Evolutionary conservation across 2,797 vertebrate genomes (phyloP), one percentile per base, ranked within the genome.

Genomic region (Argya squamiceps): DNA sequence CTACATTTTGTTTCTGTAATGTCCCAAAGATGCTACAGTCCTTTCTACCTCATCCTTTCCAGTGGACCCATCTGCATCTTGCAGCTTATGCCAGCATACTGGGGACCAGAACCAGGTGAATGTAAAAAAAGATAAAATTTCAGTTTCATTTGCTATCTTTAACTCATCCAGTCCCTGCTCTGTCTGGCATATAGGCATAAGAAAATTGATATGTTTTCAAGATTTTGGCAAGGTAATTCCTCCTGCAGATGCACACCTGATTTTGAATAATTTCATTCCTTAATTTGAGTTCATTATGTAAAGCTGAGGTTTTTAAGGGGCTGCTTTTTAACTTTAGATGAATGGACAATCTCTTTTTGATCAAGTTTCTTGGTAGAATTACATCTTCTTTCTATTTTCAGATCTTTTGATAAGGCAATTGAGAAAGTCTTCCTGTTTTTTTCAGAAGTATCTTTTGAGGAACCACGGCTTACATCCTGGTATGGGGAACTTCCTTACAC

Each of bases 401-500:
- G 49, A 55, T 59, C 8, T 6, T 44, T 65, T 77, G 44, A 30
- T 16, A 65, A 52, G 8, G n/a, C 41, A 78, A 4, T 30, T 84
- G 73, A 84, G 63, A 83, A 78, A 93, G 74, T 92, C 30, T 83
- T 93, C 55, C 26, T 97, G 14, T 65, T 96, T 95, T 95, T 97
- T 56, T 52, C 71, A 99, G 99, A 98, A 93, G 94, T 97, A 47
- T 98, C 98, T 59, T 99, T 99, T 46, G 98, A 98, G 36, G 99
- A 99, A 82, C 99, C 99, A 52, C 98, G 99, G 91, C 98, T 99
- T 75, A 99, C 99, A 50, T 99, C 98, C 83, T 99, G 99, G 99
- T 99, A 98, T 52, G 99, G 99, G 91, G 99, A 99, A 78, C 97
- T 99, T 92, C 99, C 99, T 18, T 99, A 99, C 73, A 99, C 99